phyloP scores from a whole-genome alignment of 2,113 vertebrate species.

The Bothrops jararaca region DNA sequence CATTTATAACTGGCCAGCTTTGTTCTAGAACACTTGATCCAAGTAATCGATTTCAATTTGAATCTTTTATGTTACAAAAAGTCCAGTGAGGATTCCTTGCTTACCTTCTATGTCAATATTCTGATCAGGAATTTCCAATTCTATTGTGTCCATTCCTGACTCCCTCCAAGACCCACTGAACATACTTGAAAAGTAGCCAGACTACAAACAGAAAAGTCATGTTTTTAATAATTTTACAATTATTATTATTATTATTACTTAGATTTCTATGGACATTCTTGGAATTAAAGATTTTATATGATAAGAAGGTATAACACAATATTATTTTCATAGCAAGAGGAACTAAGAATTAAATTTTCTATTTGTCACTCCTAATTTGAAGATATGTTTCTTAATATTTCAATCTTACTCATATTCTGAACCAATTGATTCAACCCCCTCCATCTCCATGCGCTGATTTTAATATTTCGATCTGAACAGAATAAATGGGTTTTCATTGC shows the following conservation, averaged over 20 bases:
- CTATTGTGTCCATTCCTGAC: slow-evolving; percentile 90
- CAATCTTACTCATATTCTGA: not conserved
- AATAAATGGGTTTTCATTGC: not conserved
- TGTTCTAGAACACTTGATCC: not conserved
- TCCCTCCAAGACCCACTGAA: slow-evolving; percentile 99
- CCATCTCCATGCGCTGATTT: not conserved
- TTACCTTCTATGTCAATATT: slow-evolving; percentile 95
- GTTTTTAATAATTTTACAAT: not conserved
- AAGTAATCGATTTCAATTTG: not conserved
- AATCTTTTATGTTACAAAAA: not conserved
- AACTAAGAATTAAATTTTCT: not conserved
- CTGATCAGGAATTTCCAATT: slow-evolving; percentile 95
- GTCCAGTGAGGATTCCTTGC: not conserved
- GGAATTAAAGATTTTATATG: not conserved
- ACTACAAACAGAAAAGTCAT: slow-evolving; percentile 67
- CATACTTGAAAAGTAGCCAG: slow-evolving; percentile 98
- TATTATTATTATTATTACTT: no score
- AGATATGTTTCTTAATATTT: not conserved
- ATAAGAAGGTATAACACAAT: slow-evolving; percentile 3
- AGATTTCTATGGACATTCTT: no score
- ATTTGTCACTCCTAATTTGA: not conserved
- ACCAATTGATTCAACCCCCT: not conserved
- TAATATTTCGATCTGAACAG: not conserved
- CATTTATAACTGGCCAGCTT: not conserved
- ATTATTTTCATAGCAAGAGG: not conserved